phyloP scores from a whole-genome alignment of 2,888 invertebrate species.

The Acanthoscelides obtectus region DNA sequence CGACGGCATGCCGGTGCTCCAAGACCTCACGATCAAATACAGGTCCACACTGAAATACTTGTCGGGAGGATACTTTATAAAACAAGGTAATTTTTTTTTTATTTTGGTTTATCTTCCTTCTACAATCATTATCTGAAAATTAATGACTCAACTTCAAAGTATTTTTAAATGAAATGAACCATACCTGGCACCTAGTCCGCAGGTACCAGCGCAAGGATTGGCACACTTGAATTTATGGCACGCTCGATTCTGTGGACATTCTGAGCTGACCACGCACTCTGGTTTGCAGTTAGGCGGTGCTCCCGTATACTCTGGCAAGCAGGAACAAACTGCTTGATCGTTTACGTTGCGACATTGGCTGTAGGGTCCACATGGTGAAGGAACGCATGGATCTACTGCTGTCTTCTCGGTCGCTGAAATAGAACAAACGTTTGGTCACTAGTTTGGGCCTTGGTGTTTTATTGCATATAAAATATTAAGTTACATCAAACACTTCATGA shows the following conservation, averaged over 20 bases:
- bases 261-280: slow-evolving; percentile 72
- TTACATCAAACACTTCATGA: too few relatives aligned
- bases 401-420: slow-evolving; percentile 33
- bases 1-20: too few relatives aligned
- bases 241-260: slow-evolving; percentile 66
- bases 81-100: too few relatives aligned
- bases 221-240: slow-evolving; percentile 72
- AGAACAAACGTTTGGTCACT: not conserved
- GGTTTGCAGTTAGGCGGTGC: slow-evolving; percentile 72
- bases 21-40: too few relatives aligned
- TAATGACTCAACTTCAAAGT: too few relatives aligned
- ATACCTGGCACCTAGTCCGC: slow-evolving; percentile 60
- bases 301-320: slow-evolving; percentile 64
- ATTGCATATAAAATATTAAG: too few relatives aligned
- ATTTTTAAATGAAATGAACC: too few relatives aligned
- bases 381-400: slow-evolving; percentile 59
- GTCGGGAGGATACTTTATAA: too few relatives aligned
- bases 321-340: slow-evolving; percentile 69
- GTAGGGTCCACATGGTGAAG: slow-evolving; percentile 73
- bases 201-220: slow-evolving; percentile 71
- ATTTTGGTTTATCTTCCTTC: too few relatives aligned
- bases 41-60: too few relatives aligned
- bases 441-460: too few relatives aligned
- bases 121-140: too few relatives aligned
- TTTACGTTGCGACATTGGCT: slow-evolving; percentile 64